These are phyloP conservation scores for Speoplatyrhinus poulsoni DNA, from an alignment of 2,113 vertebrate genomes.

Conservation along the genomic window DNA sequence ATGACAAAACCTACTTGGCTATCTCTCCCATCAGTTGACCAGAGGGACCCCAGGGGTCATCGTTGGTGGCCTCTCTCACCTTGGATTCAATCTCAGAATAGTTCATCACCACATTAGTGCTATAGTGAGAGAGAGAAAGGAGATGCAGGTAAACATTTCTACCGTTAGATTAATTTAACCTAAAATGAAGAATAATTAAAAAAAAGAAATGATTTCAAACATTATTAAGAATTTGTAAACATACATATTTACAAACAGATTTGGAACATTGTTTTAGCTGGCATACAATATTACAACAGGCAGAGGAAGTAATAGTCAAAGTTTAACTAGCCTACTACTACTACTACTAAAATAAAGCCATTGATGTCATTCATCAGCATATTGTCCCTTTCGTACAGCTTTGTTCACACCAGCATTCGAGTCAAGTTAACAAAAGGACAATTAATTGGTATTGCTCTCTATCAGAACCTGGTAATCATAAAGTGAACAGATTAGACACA, in stretches of 20 bases:
- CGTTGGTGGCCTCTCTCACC: conserved; percentile 99
- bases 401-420: background rate
- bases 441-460: background rate
- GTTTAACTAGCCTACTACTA: too few relatives aligned
- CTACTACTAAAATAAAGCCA: too few relatives aligned
- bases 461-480: background rate
- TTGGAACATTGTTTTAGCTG: too few relatives aligned
- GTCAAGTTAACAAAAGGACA: background rate
- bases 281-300: too few relatives aligned
- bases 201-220: too few relatives aligned
- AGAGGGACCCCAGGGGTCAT: conserved; percentile 98
- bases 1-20: conserved; percentile 81
- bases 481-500: background rate
- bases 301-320: too few relatives aligned
- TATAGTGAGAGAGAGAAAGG: conserved; percentile 48
- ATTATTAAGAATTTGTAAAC: too few relatives aligned
- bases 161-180: too few relatives aligned
- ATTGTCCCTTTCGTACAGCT: background rate
- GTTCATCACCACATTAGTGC: conserved; percentile 99
- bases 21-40: conserved; percentile 99
- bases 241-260: too few relatives aligned
- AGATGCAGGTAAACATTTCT: too few relatives aligned
- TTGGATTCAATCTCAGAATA: conserved; percentile 99
- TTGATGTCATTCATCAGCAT: too few relatives aligned
- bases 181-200: too few relatives aligned